Conservation (phyloP, 2,888 invertebrate genomes). For the Icerya purchasi region DNA sequence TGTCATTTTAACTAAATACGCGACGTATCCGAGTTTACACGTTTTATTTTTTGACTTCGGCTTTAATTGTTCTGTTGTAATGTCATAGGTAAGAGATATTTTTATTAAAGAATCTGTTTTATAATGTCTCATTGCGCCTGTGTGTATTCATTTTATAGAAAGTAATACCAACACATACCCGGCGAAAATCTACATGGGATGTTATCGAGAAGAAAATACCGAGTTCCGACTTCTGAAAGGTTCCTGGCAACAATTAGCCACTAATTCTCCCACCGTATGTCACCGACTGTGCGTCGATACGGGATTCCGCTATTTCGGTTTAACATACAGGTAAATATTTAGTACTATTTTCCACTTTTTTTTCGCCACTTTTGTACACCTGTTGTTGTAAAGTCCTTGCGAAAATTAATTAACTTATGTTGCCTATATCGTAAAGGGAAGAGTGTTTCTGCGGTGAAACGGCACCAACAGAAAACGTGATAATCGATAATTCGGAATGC, state of each 20-base stretch:
- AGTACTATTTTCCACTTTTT: background rate
- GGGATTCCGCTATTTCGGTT: conserved; percentile 17
- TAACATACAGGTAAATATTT: conserved; percentile 17
- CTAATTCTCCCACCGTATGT: conserved; percentile 17
- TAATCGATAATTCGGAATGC: conserved; percentile 3
- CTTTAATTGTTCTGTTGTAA: too few species aligned
- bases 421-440: conserved; percentile 1
- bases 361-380: too few species aligned
- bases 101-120: too few species aligned
- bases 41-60: too few species aligned
- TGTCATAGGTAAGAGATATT: too few species aligned
- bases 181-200: conserved; percentile 15
- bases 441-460: conserved; percentile 14
- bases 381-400: too few species aligned
- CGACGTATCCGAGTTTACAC: too few species aligned
- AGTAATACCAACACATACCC: conserved; percentile 1
- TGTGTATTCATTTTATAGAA: too few species aligned
- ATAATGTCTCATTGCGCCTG: too few species aligned
- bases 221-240: conserved; percentile 16
- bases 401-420: too few species aligned
- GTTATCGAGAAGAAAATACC: conserved; percentile 15
- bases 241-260: conserved; percentile 13
- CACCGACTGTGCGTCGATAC: conserved; percentile 16
- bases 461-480: conserved; percentile 4
- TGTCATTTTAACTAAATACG: too few species aligned